phyloP scores from a whole-genome alignment of 2,113 vertebrate genomes.

The Ptilonorhynchus violaceus region DNA sequence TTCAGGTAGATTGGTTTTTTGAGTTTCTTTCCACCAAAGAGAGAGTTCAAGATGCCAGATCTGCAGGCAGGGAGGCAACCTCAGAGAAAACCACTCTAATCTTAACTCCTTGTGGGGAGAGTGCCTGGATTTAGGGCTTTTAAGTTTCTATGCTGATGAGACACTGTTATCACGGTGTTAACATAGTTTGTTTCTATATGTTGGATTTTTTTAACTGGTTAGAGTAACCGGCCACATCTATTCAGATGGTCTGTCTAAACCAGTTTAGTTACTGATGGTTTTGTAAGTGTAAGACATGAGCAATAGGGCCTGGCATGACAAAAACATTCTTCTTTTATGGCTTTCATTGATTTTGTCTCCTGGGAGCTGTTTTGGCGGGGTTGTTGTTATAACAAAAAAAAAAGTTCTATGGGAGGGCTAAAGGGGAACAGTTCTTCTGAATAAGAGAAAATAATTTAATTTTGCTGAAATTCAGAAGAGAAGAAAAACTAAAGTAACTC shows the following conservation, averaged over 20 bases:
- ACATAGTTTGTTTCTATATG: background rate
- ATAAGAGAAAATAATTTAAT: background rate
- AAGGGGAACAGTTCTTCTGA: background rate
- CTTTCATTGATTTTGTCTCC: background rate
- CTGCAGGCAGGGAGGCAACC: background rate
- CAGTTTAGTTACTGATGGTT: background rate
- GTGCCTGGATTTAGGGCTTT: background rate
- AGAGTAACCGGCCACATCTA: background rate
- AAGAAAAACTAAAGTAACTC: background rate
- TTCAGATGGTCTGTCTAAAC: background rate
- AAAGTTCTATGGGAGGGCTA: background rate
- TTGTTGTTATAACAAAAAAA: background rate
- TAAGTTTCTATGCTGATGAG: background rate
- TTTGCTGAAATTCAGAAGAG: background rate
- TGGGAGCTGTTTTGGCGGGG: background rate
- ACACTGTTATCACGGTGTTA: fast-evolving
- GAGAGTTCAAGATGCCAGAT: background rate
- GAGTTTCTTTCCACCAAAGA: background rate
- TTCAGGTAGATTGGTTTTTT: background rate
- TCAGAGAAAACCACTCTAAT: background rate
- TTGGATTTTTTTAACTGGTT: background rate
- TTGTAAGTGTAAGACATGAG: background rate
- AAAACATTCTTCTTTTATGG: slow-evolving; percentile 2
- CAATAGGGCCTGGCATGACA: background rate
- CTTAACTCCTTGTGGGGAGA: background rate